Conservation (phyloP, 2,888 invertebrate species). For the Caenorhabditis sp. region DNA sequence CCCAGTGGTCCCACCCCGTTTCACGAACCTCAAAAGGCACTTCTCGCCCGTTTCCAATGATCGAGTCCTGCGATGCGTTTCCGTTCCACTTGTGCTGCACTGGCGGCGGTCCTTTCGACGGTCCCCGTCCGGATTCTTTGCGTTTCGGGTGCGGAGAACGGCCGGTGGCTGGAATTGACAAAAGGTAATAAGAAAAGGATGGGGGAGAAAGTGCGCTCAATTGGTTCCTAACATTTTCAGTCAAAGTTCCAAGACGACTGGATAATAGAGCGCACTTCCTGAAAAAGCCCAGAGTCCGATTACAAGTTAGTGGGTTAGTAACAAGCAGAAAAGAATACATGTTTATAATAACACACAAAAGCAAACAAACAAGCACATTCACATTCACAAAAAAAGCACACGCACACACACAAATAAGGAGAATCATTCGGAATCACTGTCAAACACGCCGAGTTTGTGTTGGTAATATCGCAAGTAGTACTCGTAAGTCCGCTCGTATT, state of each 20-base stretch:
- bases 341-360: slow-evolving; percentile 18
- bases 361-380: neutral
- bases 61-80: slow-evolving; percentile 52
- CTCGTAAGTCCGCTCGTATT: slow-evolving; percentile 42
- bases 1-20: neutral
- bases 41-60: slow-evolving; percentile 30
- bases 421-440: neutral
- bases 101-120: slow-evolving; percentile 53
- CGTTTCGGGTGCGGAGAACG: slow-evolving; percentile 64
- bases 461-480: slow-evolving; percentile 27
- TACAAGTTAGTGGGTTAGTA: too few relatives aligned
- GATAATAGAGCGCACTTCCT: too few relatives aligned
- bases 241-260: too few relatives aligned
- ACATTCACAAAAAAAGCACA: slow-evolving; percentile 13
- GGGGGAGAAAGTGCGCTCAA: neutral
- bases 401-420: slow-evolving; percentile 2
- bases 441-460: slow-evolving; percentile 18
- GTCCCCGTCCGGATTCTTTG: slow-evolving; percentile 51
- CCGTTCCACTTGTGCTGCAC: slow-evolving; percentile 54
- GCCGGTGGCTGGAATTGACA: slow-evolving; percentile 57
- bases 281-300: too few relatives aligned
- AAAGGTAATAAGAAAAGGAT: neutral
- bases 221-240: too few relatives aligned
- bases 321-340: neutral
- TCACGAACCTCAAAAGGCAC: slow-evolving; percentile 54